Conservation (phyloP, 2,113 vertebrate genomes). For the Cairina moschata region DNA sequence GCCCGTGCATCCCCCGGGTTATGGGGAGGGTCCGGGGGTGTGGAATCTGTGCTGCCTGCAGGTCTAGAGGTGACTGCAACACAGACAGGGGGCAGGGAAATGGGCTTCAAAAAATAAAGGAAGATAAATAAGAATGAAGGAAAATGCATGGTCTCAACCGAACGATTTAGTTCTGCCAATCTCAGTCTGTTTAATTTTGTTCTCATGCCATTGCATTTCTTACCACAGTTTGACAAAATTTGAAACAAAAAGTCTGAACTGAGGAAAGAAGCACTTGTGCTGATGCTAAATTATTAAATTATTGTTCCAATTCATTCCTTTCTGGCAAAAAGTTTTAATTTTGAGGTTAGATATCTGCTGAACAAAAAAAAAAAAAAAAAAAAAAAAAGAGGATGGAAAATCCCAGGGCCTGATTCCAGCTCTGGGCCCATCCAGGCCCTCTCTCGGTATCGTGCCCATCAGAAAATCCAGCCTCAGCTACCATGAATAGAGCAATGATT, state of each 20-base stretch:
- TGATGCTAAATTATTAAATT: background rate
- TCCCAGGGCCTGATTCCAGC: background rate
- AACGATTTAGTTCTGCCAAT: background rate
- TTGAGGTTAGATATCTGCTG: background rate
- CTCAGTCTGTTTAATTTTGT: background rate
- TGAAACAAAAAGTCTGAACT: background rate
- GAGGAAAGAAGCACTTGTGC: background rate
- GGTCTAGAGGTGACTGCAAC: background rate
- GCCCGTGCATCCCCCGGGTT: background rate
- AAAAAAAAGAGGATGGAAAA: background rate
- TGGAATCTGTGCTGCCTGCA: background rate
- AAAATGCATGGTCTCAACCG: background rate
- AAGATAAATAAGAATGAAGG: background rate
- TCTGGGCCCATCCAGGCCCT: background rate
- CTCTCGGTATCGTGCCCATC: rapidly evolving
- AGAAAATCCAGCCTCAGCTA: background rate
- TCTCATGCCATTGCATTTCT: background rate
- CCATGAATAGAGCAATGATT: background rate
- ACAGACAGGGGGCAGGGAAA: background rate
- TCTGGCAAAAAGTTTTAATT: background rate
- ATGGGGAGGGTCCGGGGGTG: background rate
- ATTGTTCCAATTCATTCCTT: background rate
- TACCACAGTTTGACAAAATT: background rate
- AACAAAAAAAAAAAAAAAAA: background rate
- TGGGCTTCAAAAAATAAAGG: background rate